These are phyloP conservation scores for Phasia obesa DNA, from an alignment of 2,888 invertebrate genomes.

Conservation along the genomic window DNA sequence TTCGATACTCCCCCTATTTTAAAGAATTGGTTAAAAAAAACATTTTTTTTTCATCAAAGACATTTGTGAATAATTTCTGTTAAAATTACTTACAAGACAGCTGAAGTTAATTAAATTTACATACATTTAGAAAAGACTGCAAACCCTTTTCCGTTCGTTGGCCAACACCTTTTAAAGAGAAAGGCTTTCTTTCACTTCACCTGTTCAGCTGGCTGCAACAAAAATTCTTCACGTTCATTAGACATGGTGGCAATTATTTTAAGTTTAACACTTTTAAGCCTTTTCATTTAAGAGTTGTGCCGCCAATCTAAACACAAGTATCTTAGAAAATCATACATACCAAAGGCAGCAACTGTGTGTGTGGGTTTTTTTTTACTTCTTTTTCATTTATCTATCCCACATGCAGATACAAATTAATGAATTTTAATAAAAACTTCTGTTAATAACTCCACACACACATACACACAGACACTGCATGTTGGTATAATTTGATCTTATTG, in stretches of 20 bases:
- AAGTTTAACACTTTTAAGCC: conserved; percentile 63
- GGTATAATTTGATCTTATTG: conserved; percentile 8
- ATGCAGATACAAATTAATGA: conserved; percentile 19
- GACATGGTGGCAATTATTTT: conserved; percentile 58
- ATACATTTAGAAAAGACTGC: conserved; percentile 22
- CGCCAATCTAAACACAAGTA: conserved; percentile 20
- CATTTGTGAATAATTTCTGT: background rate
- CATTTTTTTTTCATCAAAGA: background rate
- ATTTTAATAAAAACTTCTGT: conserved; percentile 27
- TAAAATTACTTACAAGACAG: conserved; percentile 10
- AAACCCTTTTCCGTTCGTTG: conserved; percentile 15
- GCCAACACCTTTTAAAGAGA: conserved; percentile 27
- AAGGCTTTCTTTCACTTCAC: conserved; percentile 43
- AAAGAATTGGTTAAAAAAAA: no score
- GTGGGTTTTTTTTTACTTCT: conserved; percentile 16
- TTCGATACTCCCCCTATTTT: no score
- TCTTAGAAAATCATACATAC: background rate
- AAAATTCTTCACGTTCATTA: conserved; percentile 40
- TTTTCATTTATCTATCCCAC: conserved; percentile 43
- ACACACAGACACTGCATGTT: no score
- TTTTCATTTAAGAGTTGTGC: conserved; percentile 48
- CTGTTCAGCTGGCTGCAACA: conserved; percentile 20
- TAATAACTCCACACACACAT: no score
- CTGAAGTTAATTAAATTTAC: conserved; percentile 36
- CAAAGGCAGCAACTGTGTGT: conserved; percentile 27